Conservation (phyloP, 2,113 vertebrate genomes). For the Pachycephala philippinensis region DNA sequence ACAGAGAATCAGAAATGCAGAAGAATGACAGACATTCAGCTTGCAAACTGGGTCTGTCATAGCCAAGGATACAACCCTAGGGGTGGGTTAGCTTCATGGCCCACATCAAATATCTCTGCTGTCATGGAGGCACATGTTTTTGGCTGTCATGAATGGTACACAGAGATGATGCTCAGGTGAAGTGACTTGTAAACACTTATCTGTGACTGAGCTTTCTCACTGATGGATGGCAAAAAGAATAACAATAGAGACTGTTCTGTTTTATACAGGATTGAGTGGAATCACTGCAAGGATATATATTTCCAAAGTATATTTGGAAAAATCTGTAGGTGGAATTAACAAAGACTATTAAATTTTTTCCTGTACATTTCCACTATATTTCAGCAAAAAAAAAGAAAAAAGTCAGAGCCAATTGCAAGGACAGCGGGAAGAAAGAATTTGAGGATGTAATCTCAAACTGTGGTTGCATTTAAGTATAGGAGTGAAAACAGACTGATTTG, state of each 20-base stretch:
- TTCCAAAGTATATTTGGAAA: not conserved
- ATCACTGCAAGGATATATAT: not conserved
- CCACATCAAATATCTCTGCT: not conserved
- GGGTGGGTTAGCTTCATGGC: not conserved
- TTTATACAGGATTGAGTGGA: accelerated
- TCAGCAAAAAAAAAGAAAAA: not conserved
- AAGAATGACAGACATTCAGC: not conserved
- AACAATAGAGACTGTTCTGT: not conserved
- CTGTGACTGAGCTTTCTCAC: not conserved
- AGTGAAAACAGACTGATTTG: not conserved
- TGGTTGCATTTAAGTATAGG: not conserved
- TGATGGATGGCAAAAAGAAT: not conserved
- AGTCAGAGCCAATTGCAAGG: not conserved
- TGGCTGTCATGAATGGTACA: not conserved
- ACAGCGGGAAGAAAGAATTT: not conserved
- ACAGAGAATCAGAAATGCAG: not conserved
- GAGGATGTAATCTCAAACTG: not conserved
- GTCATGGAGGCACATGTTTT: not conserved
- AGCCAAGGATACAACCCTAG: not conserved
- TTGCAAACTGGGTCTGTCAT: not conserved
- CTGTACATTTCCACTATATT: not conserved
- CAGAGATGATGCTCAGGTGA: not conserved
- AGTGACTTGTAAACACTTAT: not conserved
- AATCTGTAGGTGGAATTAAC: not conserved
- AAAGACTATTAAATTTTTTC: accelerated